Evolutionary conservation across 2,113 vertebrate species (phyloP).

Genomic region (Cottus gobio): DNA sequence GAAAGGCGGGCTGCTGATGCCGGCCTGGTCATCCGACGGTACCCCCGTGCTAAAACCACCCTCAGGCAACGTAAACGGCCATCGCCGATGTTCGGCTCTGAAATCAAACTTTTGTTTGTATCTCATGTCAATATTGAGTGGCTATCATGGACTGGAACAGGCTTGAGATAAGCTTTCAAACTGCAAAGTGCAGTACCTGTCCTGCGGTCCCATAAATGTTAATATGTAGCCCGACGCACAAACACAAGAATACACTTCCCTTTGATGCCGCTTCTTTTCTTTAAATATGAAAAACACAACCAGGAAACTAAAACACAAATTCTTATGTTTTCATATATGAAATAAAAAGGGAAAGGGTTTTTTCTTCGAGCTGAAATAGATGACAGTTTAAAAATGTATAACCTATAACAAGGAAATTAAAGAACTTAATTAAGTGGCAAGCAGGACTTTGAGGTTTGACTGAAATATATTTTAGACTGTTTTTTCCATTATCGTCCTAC

Average conservation of each 20-base stretch:
- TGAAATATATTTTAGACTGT: background rate
- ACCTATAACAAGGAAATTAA: background rate
- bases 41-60: slow-evolving; percentile 26
- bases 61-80: background rate
- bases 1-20: slow-evolving; percentile 10
- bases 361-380: background rate
- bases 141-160: background rate
- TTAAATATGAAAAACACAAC: background rate
- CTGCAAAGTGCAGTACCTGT: slow-evolving; percentile 25
- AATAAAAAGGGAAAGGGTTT: background rate
- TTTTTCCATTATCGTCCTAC: background rate
- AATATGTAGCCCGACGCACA: slow-evolving; percentile 25
- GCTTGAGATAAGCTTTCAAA: slow-evolving; percentile 38
- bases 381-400: background rate
- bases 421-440: background rate
- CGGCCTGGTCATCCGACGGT: slow-evolving; percentile 20
- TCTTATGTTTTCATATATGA: background rate
- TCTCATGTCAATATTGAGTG: background rate
- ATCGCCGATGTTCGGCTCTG: slow-evolving; percentile 7
- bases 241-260: slow-evolving; percentile 6
- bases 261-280: background rate
- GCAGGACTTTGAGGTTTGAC: background rate
- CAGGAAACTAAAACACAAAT: background rate
- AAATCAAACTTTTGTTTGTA: background rate
- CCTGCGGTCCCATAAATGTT: slow-evolving; percentile 32